Percentiles rank a stretch among this genome's conserved stretches.
These are phyloP conservation scores for Cataglyphis hispanica DNA, from an alignment of 1,140 invertebrate species.

Conservation along the genomic window DNA sequence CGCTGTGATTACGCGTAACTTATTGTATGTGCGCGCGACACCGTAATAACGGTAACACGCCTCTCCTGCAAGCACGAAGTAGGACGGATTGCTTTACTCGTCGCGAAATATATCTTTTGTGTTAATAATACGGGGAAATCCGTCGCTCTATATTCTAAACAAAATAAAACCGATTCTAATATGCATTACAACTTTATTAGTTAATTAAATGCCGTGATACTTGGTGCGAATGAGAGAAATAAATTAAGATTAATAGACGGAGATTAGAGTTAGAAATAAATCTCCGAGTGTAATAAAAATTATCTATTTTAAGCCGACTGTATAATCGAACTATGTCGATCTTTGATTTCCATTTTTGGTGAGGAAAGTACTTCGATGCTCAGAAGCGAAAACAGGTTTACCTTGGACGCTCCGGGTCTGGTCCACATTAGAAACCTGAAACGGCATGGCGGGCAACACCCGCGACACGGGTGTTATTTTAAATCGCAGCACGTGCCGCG, in stretches of 20 bases:
- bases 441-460: conserved; percentile 29
- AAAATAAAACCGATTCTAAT: neutral
- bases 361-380: neutral
- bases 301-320: too few relatives aligned
- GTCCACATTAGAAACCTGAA: conserved; percentile 64
- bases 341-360: conserved; percentile 19
- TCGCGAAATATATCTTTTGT: conserved; percentile 9
- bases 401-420: conserved; percentile 59
- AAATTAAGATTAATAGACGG: neutral
- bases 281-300: too few relatives aligned
- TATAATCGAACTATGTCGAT: neutral
- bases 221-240: neutral
- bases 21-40: conserved; percentile 13
- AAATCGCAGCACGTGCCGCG: conserved; percentile 66
- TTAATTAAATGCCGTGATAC: neutral
- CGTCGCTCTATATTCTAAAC: neutral
- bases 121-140: conserved; percentile 38
- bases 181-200: neutral
- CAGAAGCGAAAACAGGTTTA: conserved; percentile 13
- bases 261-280: neutral
- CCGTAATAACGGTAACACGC: neutral
- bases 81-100: conserved; percentile 21
- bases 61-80: neutral
- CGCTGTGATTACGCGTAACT: conserved; percentile 35
- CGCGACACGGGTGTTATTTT: conserved; percentile 61